Percentiles rank a stretch among this genome's conserved stretches.
Conservation (phyloP, 2,797 vertebrate species). For the Scolopax bukidnonensis region DNA sequence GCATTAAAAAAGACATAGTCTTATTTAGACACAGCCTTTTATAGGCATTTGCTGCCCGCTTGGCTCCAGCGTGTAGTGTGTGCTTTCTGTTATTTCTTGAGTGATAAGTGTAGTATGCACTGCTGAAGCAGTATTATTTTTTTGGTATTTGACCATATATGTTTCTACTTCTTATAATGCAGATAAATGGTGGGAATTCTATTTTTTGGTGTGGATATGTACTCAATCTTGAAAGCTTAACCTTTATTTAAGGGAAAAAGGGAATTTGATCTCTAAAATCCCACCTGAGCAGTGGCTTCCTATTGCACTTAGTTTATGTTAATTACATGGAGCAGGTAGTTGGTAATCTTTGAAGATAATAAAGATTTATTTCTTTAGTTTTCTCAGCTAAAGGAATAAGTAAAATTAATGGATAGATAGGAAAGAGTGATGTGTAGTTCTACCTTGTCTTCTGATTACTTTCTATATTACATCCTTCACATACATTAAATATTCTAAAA, state of each 20-base stretch:
- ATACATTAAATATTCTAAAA: neutral
- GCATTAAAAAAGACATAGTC: neutral
- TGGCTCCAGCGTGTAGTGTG: neutral
- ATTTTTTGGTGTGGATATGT: neutral
- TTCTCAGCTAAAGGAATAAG: neutral
- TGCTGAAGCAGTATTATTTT: neutral
- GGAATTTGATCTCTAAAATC: neutral
- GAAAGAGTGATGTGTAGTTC: neutral
- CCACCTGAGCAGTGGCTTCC: neutral
- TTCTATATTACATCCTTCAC: neutral
- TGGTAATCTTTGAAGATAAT: neutral
- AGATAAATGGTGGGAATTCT: neutral
- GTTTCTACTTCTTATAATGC: neutral
- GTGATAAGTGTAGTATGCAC: rapidly evolving
- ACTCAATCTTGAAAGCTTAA: neutral
- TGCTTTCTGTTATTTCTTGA: neutral
- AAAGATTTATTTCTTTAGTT: neutral
- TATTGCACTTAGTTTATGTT: neutral
- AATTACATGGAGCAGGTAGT: neutral
- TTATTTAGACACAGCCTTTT: neutral
- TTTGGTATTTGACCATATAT: neutral
- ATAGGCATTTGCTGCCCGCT: neutral
- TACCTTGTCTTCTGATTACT: neutral
- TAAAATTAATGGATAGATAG: neutral
- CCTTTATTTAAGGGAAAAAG: neutral